These are phyloP conservation scores for Balaeniceps rex DNA, from an alignment of 2,113 vertebrate genomes.

Conservation along the genomic window DNA sequence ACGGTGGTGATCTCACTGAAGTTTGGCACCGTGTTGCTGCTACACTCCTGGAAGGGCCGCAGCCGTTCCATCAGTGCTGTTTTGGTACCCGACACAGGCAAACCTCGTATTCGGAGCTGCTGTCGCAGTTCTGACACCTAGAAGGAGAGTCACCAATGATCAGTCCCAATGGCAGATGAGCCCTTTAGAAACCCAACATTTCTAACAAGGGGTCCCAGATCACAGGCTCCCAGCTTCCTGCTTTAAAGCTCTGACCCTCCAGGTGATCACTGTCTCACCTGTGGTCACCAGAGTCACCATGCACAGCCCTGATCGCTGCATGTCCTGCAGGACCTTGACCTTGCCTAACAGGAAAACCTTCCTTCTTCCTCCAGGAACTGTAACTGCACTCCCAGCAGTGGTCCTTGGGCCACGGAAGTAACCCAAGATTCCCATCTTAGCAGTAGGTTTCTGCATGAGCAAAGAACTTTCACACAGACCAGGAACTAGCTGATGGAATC, in stretches of 20 bases:
- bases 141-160: not conserved
- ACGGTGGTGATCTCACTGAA: constrained; percentile 88
- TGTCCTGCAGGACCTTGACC: not conserved
- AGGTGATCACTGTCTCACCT: not conserved
- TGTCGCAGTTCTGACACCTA: constrained; percentile 96
- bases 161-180: not conserved
- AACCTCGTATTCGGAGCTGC: constrained; percentile 91
- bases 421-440: not conserved
- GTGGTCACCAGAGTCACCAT: not conserved
- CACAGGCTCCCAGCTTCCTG: not conserved
- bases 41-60: constrained; percentile 88
- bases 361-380: not conserved
- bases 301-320: not conserved
- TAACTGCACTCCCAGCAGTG: not conserved
- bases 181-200: not conserved
- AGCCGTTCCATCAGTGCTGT: constrained; percentile 92
- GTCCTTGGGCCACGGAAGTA: not conserved
- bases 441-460: not conserved
- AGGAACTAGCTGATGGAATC: not conserved
- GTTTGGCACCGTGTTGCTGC: constrained; percentile 66
- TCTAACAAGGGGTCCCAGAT: not conserved
- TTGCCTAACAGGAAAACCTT: not conserved
- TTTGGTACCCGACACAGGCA: constrained; percentile 96
- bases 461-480: not conserved
- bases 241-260: not conserved